Percentiles rank a stretch among this genome's conserved stretches.
phyloP scores from a whole-genome alignment of 2,113 vertebrate genomes.

The Gallinago undulata region DNA sequence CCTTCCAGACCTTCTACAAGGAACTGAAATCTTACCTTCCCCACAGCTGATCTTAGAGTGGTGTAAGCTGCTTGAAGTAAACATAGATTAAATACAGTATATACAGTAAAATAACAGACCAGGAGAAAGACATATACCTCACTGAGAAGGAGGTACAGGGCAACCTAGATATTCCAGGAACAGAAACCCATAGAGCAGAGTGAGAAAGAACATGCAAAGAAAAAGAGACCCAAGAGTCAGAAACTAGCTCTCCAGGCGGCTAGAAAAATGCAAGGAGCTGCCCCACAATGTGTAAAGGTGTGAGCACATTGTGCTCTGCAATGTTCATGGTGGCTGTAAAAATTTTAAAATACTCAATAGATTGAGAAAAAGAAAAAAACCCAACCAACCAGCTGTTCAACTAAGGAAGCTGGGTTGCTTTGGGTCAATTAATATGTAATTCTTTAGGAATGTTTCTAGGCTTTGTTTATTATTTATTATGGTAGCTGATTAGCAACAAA shows the following conservation, averaged over 20 bases:
- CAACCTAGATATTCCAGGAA: not conserved
- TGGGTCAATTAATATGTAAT: not conserved
- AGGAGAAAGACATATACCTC: not conserved
- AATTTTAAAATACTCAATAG: not conserved
- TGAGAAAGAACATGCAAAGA: not conserved
- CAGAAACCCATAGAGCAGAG: not conserved
- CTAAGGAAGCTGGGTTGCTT: not conserved
- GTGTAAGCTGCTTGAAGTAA: not conserved
- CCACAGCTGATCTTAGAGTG: not conserved
- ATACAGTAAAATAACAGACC: not conserved
- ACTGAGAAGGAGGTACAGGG: not conserved
- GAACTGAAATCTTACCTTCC: not conserved
- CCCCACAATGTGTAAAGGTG: not conserved
- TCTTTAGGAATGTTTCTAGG: not conserved
- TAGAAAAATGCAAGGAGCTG: not conserved
- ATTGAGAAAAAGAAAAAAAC: not conserved
- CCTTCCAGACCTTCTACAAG: not conserved
- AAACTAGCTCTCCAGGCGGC: not conserved
- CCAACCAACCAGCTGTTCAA: not conserved
- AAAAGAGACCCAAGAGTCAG: not conserved
- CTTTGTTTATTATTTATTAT: not conserved
- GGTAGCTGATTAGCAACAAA: not conserved
- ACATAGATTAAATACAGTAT: not conserved
- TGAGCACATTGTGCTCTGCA: not conserved
- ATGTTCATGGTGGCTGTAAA: not conserved